Evolutionary conservation across 1,140 invertebrate genomes (phyloP).

Genomic region (Drosophila pruinosa): DNA sequence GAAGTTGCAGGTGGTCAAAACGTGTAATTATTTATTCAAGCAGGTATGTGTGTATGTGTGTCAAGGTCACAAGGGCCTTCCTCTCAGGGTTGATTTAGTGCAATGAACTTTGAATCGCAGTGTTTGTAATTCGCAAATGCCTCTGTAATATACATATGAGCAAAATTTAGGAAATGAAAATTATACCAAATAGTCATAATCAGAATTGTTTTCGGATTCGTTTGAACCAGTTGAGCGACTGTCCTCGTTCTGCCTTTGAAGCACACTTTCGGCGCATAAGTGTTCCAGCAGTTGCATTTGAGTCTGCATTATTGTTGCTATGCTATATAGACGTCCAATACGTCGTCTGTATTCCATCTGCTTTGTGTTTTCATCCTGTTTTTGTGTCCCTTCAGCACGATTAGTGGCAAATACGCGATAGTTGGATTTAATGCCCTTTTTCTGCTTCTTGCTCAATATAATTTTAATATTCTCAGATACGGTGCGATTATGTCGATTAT

Average conservation of each 20-base stretch:
- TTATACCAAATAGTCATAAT: no score
- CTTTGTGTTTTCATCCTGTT: background rate
- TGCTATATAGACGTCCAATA: slow-evolving; percentile 2
- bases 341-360: slow-evolving; percentile 13
- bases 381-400: background rate
- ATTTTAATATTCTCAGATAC: slow-evolving; percentile 44
- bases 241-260: no score
- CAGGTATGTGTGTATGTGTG: background rate
- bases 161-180: no score
- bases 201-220: no score
- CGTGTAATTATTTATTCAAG: background rate
- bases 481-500: slow-evolving; percentile 23
- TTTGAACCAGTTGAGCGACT: no score
- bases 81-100: background rate
- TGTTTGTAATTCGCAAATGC: background rate
- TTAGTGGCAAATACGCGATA: background rate
- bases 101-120: background rate
- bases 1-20: background rate
- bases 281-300: slow-evolving; percentile 48
- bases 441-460: background rate
- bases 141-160: no score
- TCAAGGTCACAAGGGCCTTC: background rate
- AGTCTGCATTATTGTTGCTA: slow-evolving; percentile 23
- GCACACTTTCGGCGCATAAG: no score
- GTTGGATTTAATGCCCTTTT: background rate